These are phyloP conservation scores for Chrysolina oricalcia DNA, from an alignment of 2,888 invertebrate genomes.

Conservation along the genomic window DNA sequence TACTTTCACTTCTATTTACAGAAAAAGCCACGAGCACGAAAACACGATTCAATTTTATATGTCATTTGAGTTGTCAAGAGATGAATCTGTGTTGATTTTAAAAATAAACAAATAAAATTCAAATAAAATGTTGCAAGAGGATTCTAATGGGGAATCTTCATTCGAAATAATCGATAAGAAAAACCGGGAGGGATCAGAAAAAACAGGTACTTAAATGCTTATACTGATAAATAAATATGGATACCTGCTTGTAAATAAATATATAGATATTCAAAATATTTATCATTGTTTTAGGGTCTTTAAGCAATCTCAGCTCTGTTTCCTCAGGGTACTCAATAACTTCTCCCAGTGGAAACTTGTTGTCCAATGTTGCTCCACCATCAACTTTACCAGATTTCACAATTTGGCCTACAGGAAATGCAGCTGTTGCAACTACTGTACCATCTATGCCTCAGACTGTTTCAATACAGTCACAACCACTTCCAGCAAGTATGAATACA, in stretches of 20 bases:
- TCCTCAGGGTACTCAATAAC: slow-evolving; percentile 71
- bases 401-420: slow-evolving; percentile 68
- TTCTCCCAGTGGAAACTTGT: slow-evolving; percentile 74
- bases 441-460: slow-evolving; percentile 22
- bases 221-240: no score
- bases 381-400: slow-evolving; percentile 80
- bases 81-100: neutral
- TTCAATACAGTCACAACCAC: slow-evolving; percentile 38
- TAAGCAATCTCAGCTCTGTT: slow-evolving; percentile 69
- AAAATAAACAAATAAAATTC: neutral
- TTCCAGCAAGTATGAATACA: slow-evolving; percentile 30
- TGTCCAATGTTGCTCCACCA: slow-evolving; percentile 82
- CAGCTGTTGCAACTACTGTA: slow-evolving; percentile 43
- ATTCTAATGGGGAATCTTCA: slow-evolving; percentile 70
- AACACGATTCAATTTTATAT: neutral
- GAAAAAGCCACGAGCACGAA: neutral
- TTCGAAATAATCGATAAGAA: slow-evolving; percentile 72
- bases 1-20: no score
- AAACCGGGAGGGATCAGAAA: slow-evolving; percentile 34
- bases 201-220: slow-evolving; percentile 18
- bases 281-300: slow-evolving; percentile 63
- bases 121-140: slow-evolving; percentile 65
- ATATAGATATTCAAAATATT: no score
- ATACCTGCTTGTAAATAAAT: no score
- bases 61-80: neutral